Evolutionary conservation across 2,113 vertebrate species (phyloP), one percentile per base, ranked within the genome.

Genomic region (Panthera tigris): DNA sequence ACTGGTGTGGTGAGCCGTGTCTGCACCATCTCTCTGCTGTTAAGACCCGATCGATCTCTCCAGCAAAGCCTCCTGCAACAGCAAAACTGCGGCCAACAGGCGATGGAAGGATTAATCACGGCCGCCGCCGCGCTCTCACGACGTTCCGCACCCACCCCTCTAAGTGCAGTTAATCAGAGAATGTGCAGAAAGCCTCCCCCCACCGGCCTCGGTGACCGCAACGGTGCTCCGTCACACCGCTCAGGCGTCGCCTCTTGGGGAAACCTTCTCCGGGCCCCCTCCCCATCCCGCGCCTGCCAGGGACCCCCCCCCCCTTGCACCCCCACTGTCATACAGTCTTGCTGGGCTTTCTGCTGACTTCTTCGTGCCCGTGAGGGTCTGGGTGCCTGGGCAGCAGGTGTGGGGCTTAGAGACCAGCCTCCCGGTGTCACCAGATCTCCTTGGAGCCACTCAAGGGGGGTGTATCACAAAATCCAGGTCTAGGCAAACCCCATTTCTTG

Each of bases 1-100:
- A 19, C 61, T 0, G 27, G 36, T 25, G 55, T 18, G 13, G 12
- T 68, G 27, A 6, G 6, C 1, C 0, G 15, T 19, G 25, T 9
- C 21, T 3, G 61, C 57, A 2, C 61, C 52, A 45, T 74, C 52
- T 79, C 95, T 41, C 52, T 27, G 15, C 65, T 27, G 41, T 90
- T 81, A 45, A 89, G 89, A 76, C 61, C 14, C 9, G 1, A 91
- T 96, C 39, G 36, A 96, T 97, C 74, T 52, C 79, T 79, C 90
- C 83, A 55, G 96, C 63, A 82, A 92, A 96, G 90, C n/a, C 91
- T 92, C 87, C 94, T 57, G 50, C 95, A 91, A n/a, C 91, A 89
- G 95, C 94, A 83, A 39, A 95, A 87, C 74, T 4, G 33, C 1
- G 1, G 94, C 92, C 63, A 74, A 11, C 94, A 82, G 95, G 92